These are phyloP conservation scores for Ranitomeya imitator DNA, from an alignment of 2,113 vertebrate species.

Conservation along the genomic window DNA sequence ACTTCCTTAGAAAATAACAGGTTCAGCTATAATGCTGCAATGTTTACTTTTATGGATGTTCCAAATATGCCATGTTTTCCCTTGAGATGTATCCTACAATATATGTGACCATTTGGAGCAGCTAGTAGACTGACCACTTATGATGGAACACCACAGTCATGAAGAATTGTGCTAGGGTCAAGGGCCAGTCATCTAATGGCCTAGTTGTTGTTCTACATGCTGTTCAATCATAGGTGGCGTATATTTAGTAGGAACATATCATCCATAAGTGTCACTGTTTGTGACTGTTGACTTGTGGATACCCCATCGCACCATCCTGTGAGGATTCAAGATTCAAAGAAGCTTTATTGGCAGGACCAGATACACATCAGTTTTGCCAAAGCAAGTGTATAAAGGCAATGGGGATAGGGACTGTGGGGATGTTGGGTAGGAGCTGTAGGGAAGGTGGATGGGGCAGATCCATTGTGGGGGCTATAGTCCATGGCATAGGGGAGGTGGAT, in stretches of 20 bases:
- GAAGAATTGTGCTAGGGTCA: constrained; percentile 12
- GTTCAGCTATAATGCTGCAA: neutral
- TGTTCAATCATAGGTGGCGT: neutral
- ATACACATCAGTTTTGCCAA: too few relatives aligned
- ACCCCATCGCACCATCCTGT: too few relatives aligned
- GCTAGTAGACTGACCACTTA: neutral
- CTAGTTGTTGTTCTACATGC: neutral
- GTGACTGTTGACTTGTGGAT: too few relatives aligned
- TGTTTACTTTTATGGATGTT: neutral
- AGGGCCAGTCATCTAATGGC: neutral
- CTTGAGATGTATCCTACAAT: neutral
- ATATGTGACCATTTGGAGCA: constrained; percentile 10
- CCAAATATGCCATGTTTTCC: neutral
- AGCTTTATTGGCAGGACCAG: too few relatives aligned
- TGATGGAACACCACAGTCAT: constrained; percentile 14
- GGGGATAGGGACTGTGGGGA: too few relatives aligned
- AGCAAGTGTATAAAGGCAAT: too few relatives aligned
- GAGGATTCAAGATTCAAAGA: too few relatives aligned
- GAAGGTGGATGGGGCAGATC: too few relatives aligned
- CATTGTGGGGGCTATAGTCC: too few relatives aligned
- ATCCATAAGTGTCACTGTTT: neutral
- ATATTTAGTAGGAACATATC: neutral
- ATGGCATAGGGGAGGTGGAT: too few relatives aligned
- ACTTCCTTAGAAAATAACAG: neutral
- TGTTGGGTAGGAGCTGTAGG: too few relatives aligned